These are phyloP conservation scores for Meandrusa payeni DNA, from an alignment of 2,888 invertebrate genomes.

Conservation along the genomic window DNA sequence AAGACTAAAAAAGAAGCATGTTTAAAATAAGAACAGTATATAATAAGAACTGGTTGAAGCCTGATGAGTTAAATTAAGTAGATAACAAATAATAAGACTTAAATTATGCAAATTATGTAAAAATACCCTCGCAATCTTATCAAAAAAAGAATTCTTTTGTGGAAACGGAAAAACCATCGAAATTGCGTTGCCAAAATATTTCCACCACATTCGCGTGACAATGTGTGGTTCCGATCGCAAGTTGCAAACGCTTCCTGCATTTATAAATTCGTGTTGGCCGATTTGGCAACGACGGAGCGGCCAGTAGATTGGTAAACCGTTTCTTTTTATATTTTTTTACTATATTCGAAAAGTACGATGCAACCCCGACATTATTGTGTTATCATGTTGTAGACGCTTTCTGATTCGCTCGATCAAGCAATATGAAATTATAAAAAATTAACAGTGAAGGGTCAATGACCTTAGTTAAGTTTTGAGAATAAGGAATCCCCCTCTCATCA, in stretches of 20 bases:
- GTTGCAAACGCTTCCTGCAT: constrained; percentile 47
- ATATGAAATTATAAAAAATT: constrained; percentile 8
- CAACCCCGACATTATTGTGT: constrained; percentile 7
- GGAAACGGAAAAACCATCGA: constrained; percentile 30
- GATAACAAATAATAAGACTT: no score
- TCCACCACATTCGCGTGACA: constrained; percentile 54
- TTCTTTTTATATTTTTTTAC: constrained; percentile 4
- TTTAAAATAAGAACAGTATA: no score
- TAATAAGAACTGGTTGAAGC: no score
- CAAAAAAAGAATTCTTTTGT: no score
- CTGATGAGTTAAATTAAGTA: no score
- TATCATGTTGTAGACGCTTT: constrained; percentile 14
- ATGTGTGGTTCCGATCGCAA: constrained; percentile 43
- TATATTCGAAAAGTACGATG: constrained; percentile 15
- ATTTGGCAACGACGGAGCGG: constrained; percentile 33
- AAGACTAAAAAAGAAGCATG: no score
- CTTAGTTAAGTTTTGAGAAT: no score
- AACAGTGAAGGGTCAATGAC: no score
- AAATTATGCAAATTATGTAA: no score
- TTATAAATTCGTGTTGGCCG: constrained; percentile 35
- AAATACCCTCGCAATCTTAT: no score
- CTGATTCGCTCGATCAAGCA: constrained; percentile 9
- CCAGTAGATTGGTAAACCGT: constrained; percentile 20
- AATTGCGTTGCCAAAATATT: constrained; percentile 46
- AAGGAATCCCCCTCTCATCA: no score